Conservation (phyloP, 2,797 vertebrate species). For the Cygnus olor region DNA sequence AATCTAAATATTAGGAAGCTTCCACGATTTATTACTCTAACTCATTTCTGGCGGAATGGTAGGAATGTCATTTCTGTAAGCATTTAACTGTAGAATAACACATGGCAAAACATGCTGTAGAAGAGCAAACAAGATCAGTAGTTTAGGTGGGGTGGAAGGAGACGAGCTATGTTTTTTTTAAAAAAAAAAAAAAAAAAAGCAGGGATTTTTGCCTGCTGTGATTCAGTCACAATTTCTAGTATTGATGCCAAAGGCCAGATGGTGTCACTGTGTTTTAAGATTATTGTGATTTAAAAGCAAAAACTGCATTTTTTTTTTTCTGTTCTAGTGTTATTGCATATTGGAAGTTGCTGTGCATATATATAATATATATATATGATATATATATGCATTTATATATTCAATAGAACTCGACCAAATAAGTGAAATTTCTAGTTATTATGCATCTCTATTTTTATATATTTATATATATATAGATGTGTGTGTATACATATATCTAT, state of each 20-base stretch:
- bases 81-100: background rate
- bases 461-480: background rate
- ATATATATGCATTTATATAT: background rate
- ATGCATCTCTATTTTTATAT: slow-evolving; percentile 14
- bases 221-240: background rate
- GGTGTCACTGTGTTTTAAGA: slow-evolving; percentile 4
- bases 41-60: background rate
- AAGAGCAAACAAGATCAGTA: background rate
- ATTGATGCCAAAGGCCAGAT: slow-evolving; percentile 64
- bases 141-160: background rate
- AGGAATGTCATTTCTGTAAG: background rate
- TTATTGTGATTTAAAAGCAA: background rate
- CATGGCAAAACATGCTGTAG: background rate
- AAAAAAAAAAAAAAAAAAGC: rapidly evolving
- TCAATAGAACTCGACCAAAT: background rate
- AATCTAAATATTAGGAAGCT: background rate
- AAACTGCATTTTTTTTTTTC: background rate
- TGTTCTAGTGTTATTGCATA: background rate
- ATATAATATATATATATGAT: background rate
- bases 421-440: background rate
- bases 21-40: background rate
- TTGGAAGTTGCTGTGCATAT: background rate
- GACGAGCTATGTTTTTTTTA: background rate
- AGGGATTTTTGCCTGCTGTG: background rate
- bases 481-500: background rate